phyloP scores from a whole-genome alignment of 1,140 invertebrate species.

The Papilio dardanus region DNA sequence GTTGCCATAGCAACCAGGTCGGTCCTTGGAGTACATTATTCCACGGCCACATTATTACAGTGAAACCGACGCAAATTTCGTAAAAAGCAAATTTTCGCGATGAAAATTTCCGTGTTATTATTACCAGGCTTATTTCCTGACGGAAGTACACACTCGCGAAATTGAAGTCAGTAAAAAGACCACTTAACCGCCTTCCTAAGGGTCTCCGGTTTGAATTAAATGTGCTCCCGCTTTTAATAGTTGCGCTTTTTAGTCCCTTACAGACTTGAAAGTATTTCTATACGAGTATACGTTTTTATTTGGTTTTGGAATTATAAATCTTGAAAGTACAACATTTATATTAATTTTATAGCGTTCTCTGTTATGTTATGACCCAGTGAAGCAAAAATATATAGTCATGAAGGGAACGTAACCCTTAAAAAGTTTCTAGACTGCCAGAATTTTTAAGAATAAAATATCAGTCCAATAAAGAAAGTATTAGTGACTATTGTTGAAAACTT shows the following conservation, averaged over 20 bases:
- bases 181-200: constrained; percentile 28
- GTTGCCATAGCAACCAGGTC: not conserved
- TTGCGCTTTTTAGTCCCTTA: not conserved
- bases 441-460: not conserved
- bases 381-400: too few relatives aligned
- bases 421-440: not conserved
- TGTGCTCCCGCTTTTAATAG: constrained; percentile 12
- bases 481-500: constrained; percentile 23
- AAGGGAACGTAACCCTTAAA: not conserved
- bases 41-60: not conserved
- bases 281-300: not conserved
- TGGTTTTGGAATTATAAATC: not conserved
- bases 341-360: too few relatives aligned
- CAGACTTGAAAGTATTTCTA: not conserved
- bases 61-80: not conserved
- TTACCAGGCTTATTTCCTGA: constrained; percentile 6
- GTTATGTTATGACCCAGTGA: too few relatives aligned
- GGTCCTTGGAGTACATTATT: not conserved
- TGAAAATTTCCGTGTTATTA: constrained; percentile 11
- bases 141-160: constrained; percentile 11
- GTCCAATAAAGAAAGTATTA: not conserved
- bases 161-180: constrained; percentile 30
- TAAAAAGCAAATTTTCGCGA: constrained; percentile 19
- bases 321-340: not conserved
- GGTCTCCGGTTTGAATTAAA: constrained; percentile 6